These are phyloP conservation scores for Formica exsecta DNA, from an alignment of 1,140 invertebrate species.

Conservation along the genomic window DNA sequence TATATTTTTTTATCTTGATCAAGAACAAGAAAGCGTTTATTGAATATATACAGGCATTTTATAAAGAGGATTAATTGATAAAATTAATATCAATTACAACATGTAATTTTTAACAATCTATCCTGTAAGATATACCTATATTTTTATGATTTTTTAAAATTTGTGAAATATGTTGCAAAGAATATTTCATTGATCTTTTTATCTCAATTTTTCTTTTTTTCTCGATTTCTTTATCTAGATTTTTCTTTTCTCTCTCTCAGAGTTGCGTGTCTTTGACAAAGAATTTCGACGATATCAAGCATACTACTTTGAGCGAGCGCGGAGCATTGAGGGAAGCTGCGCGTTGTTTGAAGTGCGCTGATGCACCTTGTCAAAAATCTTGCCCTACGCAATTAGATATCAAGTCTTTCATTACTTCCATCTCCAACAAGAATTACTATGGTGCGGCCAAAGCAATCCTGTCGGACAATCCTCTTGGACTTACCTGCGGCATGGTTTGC, in stretches of 20 bases:
- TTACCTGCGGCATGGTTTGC: slow-evolving; percentile 99
- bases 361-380: slow-evolving; percentile 99
- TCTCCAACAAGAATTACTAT: slow-evolving; percentile 99
- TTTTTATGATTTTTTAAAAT: not conserved
- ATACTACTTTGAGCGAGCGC: slow-evolving; percentile 97
- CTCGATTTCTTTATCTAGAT: not conserved
- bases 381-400: slow-evolving; percentile 99
- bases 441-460: slow-evolving; percentile 98
- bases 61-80: not conserved
- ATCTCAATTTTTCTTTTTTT: not conserved
- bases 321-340: slow-evolving; percentile 96
- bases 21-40: not conserved
- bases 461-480: slow-evolving; percentile 98
- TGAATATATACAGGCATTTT: not conserved
- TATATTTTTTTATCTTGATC: not conserved
- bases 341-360: slow-evolving; percentile 98
- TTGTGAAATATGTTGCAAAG: not conserved
- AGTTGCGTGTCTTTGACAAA: slow-evolving; percentile 91
- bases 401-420: slow-evolving; percentile 98
- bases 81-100: not conserved
- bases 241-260: slow-evolving; percentile 84
- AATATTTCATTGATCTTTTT: not conserved
- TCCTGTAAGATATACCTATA: not conserved
- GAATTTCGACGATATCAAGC: slow-evolving; percentile 99
- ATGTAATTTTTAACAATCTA: not conserved